These are phyloP conservation scores for Crocallis elinguaria DNA, from an alignment of 2,888 invertebrate genomes.

Conservation along the genomic window DNA sequence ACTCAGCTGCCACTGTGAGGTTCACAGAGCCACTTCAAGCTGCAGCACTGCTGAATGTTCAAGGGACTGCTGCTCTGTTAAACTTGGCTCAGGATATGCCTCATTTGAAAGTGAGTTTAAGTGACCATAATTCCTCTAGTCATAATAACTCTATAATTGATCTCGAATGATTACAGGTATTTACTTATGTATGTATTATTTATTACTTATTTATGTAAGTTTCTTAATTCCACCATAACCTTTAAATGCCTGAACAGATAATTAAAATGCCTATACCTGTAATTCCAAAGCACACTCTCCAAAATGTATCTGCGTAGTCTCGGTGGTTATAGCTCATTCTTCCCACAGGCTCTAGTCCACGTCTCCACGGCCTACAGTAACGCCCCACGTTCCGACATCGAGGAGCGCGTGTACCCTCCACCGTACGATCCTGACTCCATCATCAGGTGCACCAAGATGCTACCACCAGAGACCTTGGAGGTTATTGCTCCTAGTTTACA, in stretches of 20 bases:
- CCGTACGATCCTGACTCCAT: conserved; percentile 86
- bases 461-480: conserved; percentile 86
- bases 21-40: conserved; percentile 96
- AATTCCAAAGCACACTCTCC: background rate
- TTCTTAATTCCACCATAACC: too few species aligned
- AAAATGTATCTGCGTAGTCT: too few species aligned
- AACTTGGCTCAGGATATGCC: conserved; percentile 93
- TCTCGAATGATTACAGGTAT: too few species aligned
- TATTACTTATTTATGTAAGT: too few species aligned
- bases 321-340: too few species aligned
- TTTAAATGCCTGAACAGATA: too few species aligned
- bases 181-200: too few species aligned
- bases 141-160: too few species aligned
- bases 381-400: conserved; percentile 92
- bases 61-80: conserved; percentile 93
- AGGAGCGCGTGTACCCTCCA: conserved; percentile 93
- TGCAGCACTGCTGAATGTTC: conserved; percentile 95
- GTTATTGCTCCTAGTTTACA: conserved; percentile 83
- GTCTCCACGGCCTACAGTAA: conserved; percentile 99
- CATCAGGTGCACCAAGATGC: conserved; percentile 85
- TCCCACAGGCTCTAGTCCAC: conserved; percentile 89
- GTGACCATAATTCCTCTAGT: too few species aligned
- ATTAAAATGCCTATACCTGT: too few species aligned
- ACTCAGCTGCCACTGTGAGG: conserved; percentile 97
- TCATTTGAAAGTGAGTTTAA: conserved; percentile 86